Evolutionary conservation across 2,888 invertebrate genomes (phyloP).

Genomic region (Phortica magna): DNA sequence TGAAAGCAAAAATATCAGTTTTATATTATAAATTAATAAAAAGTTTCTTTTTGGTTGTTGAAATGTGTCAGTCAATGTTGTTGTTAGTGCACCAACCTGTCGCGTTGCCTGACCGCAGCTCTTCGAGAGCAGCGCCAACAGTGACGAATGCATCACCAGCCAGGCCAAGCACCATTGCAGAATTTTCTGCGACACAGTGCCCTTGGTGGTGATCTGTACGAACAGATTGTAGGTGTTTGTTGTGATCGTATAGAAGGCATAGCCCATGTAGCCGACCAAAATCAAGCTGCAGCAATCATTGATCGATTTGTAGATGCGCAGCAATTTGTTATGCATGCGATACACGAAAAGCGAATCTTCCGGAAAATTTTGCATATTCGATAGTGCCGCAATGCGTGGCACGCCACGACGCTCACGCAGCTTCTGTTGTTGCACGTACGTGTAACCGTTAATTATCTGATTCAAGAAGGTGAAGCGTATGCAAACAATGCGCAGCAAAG

Average conservation of each 20-base stretch:
- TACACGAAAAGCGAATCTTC: conserved; percentile 72
- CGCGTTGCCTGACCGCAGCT: conserved; percentile 69
- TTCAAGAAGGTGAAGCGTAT: conserved; percentile 72
- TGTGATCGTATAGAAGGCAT: conserved; percentile 74
- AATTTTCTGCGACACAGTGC: conserved; percentile 58
- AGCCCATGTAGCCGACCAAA: conserved; percentile 73
- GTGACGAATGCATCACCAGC: conserved; percentile 62
- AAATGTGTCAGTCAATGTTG: background rate
- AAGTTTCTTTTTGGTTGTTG: no score
- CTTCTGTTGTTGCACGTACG: conserved; percentile 59
- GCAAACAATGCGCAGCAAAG: conserved; percentile 67
- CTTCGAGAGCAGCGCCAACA: conserved; percentile 66
- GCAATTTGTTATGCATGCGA: conserved; percentile 72
- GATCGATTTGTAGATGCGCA: conserved; percentile 69
- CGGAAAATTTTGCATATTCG: conserved; percentile 63
- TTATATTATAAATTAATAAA: no score
- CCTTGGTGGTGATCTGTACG: conserved; percentile 70
- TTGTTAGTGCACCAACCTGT: conserved; percentile 59
- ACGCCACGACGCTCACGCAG: conserved; percentile 32
- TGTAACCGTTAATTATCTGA: conserved; percentile 65
- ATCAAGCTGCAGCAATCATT: conserved; percentile 74
- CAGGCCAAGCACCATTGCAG: conserved; percentile 68
- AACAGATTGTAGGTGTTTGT: conserved; percentile 75
- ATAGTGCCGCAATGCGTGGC: conserved; percentile 31
- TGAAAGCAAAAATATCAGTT: conserved; percentile 49